phyloP scores from a whole-genome alignment of 2,888 invertebrate genomes.

The Leptothorax acervorum region DNA sequence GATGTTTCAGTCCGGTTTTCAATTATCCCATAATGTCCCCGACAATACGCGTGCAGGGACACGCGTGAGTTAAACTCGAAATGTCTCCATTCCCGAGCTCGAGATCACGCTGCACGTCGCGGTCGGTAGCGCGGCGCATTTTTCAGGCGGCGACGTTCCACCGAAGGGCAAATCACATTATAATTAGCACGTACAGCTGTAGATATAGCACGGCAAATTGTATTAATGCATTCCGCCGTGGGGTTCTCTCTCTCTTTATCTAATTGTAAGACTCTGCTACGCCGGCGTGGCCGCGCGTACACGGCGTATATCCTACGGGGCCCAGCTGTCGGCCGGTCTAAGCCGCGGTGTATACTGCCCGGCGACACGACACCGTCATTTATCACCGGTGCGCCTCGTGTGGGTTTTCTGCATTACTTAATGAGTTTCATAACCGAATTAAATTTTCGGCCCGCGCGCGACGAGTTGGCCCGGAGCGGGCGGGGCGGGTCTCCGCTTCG shows the following conservation, averaged over 20 bases:
- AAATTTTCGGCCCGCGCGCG: conserved; percentile 76
- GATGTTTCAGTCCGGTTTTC: background rate
- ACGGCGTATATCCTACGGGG: conserved; percentile 68
- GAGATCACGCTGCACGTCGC: background rate
- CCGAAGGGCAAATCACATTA: conserved; percentile 73
- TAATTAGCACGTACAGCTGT: conserved; percentile 74
- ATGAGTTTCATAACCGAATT: conserved; percentile 81
- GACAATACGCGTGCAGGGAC: background rate
- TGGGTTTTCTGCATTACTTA: conserved; percentile 80
- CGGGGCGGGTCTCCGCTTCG: conserved; percentile 31
- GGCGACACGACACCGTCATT: conserved; percentile 81
- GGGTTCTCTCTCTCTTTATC: conserved; percentile 63
- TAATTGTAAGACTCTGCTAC: conserved; percentile 51
- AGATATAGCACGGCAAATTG: conserved; percentile 74
- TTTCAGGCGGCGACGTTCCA: conserved; percentile 34
- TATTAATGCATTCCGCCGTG: conserved; percentile 80
- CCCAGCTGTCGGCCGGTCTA: conserved; percentile 77
- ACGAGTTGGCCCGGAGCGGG: conserved; percentile 31
- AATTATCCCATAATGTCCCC: background rate
- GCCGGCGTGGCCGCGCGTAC: conserved; percentile 60
- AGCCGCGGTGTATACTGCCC: conserved; percentile 75
- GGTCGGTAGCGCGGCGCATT: conserved; percentile 43
- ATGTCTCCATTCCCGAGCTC: conserved; percentile 20
- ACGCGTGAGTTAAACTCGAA: background rate
- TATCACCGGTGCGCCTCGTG: conserved; percentile 77